Percentiles rank a stretch among this genome's conserved stretches.
Conservation (phyloP, 2,888 invertebrate genomes). For the Agrochola litura region DNA sequence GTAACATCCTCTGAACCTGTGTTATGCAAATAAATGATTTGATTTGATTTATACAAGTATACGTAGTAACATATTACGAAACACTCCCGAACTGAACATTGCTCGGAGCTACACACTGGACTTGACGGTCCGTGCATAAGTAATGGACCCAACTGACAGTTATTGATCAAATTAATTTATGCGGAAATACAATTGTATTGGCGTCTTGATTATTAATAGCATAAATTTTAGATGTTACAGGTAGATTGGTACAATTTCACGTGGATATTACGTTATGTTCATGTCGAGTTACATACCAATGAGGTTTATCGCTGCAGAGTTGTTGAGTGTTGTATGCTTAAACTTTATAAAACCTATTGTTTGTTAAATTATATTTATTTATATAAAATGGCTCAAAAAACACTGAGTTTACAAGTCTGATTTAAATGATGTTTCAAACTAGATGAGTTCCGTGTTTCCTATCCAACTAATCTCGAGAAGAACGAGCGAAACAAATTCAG, state of each 20-base stretch:
- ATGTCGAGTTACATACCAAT: not conserved
- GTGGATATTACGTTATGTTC: not conserved
- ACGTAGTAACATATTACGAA: too few relatives aligned
- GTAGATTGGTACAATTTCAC: slow-evolving; percentile 13
- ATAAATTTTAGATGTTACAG: slow-evolving; percentile 30
- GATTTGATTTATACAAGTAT: too few relatives aligned
- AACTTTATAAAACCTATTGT: not conserved
- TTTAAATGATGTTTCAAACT: too few relatives aligned
- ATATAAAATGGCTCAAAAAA: too few relatives aligned
- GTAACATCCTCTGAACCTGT: too few relatives aligned
- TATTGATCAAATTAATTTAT: slow-evolving; percentile 55
- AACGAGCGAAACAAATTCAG: too few relatives aligned
- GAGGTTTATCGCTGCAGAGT: not conserved
- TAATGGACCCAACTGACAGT: slow-evolving; percentile 41
- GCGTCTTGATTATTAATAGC: slow-evolving; percentile 52
- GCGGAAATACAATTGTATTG: slow-evolving; percentile 36
- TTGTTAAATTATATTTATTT: too few relatives aligned
- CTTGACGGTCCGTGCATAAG: slow-evolving; percentile 34
- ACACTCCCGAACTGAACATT: not conserved
- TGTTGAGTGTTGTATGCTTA: not conserved
- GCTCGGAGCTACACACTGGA: slow-evolving; percentile 3
- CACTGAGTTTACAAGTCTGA: too few relatives aligned
- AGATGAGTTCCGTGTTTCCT: too few relatives aligned
- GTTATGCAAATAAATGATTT: too few relatives aligned
- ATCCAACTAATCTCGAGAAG: too few relatives aligned